Conservation (phyloP, 1,140 invertebrate genomes). For the Brachionus rubens region DNA sequence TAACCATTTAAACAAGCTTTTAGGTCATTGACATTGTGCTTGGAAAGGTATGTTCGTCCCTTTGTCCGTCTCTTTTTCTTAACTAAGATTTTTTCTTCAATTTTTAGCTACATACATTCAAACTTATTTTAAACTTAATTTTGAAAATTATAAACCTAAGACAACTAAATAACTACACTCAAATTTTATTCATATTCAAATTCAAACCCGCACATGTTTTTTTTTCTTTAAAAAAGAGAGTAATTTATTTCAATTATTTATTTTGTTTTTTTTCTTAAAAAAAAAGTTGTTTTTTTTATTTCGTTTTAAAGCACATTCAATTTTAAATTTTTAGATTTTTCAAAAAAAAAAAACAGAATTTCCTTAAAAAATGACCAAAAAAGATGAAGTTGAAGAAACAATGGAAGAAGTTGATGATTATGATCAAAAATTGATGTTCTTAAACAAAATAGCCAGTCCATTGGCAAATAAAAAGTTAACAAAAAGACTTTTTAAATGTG, state of each 20-base stretch:
- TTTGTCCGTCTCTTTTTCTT: too few relatives aligned
- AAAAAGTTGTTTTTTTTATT: background rate
- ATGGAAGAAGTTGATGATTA: constrained; percentile 48
- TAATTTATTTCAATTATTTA: background rate
- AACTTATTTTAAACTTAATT: too few relatives aligned
- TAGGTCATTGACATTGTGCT: too few relatives aligned
- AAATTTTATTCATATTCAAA: too few relatives aligned
- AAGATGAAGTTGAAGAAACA: constrained; percentile 4
- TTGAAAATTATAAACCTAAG: too few relatives aligned
- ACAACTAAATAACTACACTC: too few relatives aligned
- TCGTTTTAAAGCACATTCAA: constrained; percentile 25
- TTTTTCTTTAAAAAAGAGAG: too few relatives aligned
- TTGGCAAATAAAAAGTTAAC: constrained; percentile 84
- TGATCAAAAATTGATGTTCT: constrained; percentile 58
- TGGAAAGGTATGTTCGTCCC: too few relatives aligned
- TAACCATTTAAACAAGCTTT: too few relatives aligned
- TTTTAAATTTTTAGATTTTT: background rate
- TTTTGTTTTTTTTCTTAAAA: constrained; percentile 1
- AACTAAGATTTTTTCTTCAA: too few relatives aligned
- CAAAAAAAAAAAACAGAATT: background rate
- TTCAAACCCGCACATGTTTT: constrained; percentile 2
- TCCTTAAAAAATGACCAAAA: constrained; percentile 13
- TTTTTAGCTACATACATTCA: too few relatives aligned
- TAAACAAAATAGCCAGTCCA: constrained; percentile 79
- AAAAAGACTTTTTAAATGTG: constrained; percentile 87